Base-by-base conservation (phyloP, 2,888 invertebrate species). In the Drosophila mimetica region DNA sequence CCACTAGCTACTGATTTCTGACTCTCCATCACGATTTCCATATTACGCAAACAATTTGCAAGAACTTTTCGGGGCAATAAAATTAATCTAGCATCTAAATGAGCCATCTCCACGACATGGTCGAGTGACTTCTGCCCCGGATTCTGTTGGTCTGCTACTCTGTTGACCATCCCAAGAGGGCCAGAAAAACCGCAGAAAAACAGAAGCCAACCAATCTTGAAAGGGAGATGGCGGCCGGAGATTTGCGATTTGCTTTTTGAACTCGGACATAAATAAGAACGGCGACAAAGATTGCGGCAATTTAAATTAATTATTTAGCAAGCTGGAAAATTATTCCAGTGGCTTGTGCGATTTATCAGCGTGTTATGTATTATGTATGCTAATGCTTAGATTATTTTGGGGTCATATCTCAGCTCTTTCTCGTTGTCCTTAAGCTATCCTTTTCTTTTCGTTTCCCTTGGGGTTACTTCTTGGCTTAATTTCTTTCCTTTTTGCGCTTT, bases 1-100 rank as follows among this genome's bases (percentile, higher is more conserved):
- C 77, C 69, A 30, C 14, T 59, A 65, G 61, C 63, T 86, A 18
- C 7, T 25, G 54, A 52, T 36, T 53, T 55, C 7, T n/a, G 16
- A 18, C 18, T 37, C 57, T 52, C n/a, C 69, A 67, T 48, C 85
- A 80, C 83, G 87, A 83, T 77, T 77, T 80, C 50, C 75, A 80
- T 86, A 83, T 83, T 80, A 88, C 84, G 84, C 71, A 81, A 84
- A 83, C 87, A 77, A 88, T 83, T 83, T 88, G 84, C 78, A 75
- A 74, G 85, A 76, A 79, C 81, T 77, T 86, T 73, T 64, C 16
- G 61, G 46, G 42, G 64, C 88, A 75, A 88, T 88, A 88, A 84
- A 88, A 81, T 73, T 88, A 84, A 84, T 84, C 84, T 84, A 13
- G 69, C 87, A 84, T 84, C 84, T 84, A 84, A 88, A 84, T 84